Conservation (phyloP, 2,888 invertebrate genomes). For the Emesis castigata region DNA sequence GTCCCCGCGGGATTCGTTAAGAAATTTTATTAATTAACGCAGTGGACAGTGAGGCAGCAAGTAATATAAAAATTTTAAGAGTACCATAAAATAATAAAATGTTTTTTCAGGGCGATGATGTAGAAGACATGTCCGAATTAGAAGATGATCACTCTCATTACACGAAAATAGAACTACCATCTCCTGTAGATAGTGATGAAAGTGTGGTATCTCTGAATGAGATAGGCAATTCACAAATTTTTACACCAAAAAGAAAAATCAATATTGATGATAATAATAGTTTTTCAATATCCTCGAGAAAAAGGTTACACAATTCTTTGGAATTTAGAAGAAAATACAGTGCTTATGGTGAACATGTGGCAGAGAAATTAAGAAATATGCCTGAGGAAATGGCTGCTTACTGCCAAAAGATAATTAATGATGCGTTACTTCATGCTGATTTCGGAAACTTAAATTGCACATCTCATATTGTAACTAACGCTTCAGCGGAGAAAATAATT, state of each 20-base stretch:
- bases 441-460: neutral
- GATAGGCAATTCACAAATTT: neutral
- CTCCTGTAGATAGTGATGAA: neutral
- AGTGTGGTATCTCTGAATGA: neutral
- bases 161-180: neutral
- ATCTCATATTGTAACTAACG: neutral
- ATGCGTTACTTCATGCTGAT: neutral
- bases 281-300: neutral
- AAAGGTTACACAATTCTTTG: neutral
- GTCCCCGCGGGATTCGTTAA: no score
- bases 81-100: no score
- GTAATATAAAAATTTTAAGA: no score
- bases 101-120: neutral
- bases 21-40: no score
- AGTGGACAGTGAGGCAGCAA: no score
- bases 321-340: neutral
- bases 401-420: neutral
- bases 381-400: neutral
- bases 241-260: neutral
- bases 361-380: neutral
- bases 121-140: neutral
- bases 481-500: no score
- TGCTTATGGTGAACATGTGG: neutral
- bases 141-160: neutral
- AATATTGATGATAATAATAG: neutral